Conservation (phyloP, 2,797 vertebrate species). For the Darevskia mixta region DNA sequence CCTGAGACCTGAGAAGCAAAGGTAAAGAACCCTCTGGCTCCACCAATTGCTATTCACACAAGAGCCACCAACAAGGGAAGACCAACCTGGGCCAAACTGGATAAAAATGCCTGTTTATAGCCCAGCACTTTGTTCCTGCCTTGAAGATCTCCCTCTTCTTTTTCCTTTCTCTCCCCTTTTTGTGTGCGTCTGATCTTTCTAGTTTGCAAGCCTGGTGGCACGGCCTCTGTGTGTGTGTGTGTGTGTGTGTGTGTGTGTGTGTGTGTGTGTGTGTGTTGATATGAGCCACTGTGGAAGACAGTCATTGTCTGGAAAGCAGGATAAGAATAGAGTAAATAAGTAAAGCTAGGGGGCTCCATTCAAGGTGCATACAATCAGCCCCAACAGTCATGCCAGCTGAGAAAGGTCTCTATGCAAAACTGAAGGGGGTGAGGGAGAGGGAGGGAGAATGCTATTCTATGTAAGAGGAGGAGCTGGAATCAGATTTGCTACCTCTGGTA, state of each 20-base stretch:
- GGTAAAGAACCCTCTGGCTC: too few species aligned
- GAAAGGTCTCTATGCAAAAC: neutral
- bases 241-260: too few species aligned
- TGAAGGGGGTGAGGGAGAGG: neutral
- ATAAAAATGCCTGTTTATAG: neutral
- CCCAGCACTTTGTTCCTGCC: neutral
- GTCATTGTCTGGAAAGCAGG: neutral
- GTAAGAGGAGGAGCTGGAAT: neutral
- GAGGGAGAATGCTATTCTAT: neutral
- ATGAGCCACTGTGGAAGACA: neutral
- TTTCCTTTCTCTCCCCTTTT: neutral
- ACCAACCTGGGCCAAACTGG: neutral
- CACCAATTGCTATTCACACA: too few species aligned
- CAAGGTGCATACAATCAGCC: neutral
- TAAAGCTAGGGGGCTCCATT: neutral
- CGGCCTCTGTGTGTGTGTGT: too few species aligned
- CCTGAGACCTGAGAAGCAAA: too few species aligned
- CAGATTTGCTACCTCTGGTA: neutral
- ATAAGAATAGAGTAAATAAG: too few species aligned
- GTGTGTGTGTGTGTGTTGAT: neutral
- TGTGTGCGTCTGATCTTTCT: too few species aligned
- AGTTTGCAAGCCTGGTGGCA: neutral
- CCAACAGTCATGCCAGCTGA: neutral
- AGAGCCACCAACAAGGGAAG: neutral
- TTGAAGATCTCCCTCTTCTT: neutral